Percentiles rank a stretch among this genome's conserved stretches.
phyloP scores from a whole-genome alignment of 2,888 invertebrate species.

The Criorhina ranunculi region DNA sequence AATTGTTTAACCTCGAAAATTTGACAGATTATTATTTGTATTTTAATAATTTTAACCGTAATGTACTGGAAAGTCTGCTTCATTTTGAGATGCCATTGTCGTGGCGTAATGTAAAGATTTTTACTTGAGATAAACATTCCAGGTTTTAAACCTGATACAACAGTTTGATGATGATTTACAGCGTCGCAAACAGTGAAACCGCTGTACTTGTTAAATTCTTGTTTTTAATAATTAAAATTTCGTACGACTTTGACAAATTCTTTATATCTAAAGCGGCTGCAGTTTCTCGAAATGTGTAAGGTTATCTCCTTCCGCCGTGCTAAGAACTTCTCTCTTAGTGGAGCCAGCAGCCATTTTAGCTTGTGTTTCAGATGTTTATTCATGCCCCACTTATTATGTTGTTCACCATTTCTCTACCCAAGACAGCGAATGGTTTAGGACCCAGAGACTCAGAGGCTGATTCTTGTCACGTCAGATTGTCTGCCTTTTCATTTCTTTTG shows the following conservation, averaged over 20 bases:
- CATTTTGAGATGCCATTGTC: neutral
- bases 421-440: too few species aligned
- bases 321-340: too few species aligned
- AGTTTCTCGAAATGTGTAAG: too few species aligned
- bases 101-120: neutral
- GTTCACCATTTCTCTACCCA: too few species aligned
- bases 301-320: too few species aligned
- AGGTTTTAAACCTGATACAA: conserved; percentile 2
- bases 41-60: neutral
- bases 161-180: neutral
- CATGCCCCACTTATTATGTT: too few species aligned
- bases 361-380: too few species aligned
- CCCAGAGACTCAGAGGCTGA: too few species aligned
- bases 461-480: too few species aligned
- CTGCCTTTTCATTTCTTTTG: too few species aligned
- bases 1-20: neutral
- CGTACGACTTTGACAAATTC: neutral
- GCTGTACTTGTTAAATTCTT: neutral
- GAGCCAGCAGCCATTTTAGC: too few species aligned
- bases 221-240: too few species aligned
- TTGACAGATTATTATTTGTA: neutral
- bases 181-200: neutral
- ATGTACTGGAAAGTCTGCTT: neutral
- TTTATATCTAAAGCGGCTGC: neutral
- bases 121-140: neutral